phyloP scores from a whole-genome alignment of 2,888 invertebrate species.

The Phyllotreta striolata region DNA sequence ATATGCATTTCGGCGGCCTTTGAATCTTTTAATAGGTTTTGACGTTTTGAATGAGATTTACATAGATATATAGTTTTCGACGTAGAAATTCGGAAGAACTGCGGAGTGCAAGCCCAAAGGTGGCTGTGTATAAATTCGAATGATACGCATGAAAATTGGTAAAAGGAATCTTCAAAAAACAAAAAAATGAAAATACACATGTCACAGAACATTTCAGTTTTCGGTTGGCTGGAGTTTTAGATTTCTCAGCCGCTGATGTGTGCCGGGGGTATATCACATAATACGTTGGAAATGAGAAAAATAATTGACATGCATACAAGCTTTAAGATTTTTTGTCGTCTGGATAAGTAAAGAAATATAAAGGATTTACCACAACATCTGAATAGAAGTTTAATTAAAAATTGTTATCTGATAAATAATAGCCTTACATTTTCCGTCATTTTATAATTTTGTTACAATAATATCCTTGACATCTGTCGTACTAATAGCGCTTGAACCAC shows the following conservation, averaged over 20 bases:
- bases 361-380: no score
- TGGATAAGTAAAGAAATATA: no score
- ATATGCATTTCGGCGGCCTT: constrained; percentile 20
- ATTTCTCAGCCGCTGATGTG: constrained; percentile 4
- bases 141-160: constrained; percentile 31
- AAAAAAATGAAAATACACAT: constrained; percentile 28
- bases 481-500: constrained; percentile 2
- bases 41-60: constrained; percentile 22
- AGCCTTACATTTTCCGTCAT: no score
- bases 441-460: no score
- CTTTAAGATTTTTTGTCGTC: no score
- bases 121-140: constrained; percentile 30
- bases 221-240: constrained; percentile 25
- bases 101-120: constrained; percentile 16
- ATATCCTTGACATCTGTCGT: no score
- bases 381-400: no score
- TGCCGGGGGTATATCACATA: background rate
- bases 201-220: constrained; percentile 31
- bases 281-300: constrained; percentile 5
- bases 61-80: constrained; percentile 31
- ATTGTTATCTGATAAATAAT: no score
- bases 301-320: constrained; percentile 7
- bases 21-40: constrained; percentile 30
- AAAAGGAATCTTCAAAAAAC: constrained; percentile 23
- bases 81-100: constrained; percentile 17